These are phyloP conservation scores for Okapia johnstoni DNA, from an alignment of 2,113 vertebrate genomes.

Conservation along the genomic window DNA sequence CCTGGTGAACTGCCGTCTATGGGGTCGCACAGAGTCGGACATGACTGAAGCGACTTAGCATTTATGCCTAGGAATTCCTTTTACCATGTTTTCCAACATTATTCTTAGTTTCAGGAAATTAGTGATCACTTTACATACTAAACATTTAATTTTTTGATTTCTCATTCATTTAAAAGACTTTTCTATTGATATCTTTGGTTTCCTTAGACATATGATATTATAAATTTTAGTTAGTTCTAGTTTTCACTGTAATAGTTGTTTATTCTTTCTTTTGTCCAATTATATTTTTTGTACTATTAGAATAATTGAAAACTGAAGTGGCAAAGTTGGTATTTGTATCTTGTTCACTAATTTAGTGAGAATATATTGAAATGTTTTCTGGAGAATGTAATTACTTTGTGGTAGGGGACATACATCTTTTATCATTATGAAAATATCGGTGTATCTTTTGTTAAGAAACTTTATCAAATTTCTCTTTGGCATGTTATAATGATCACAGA, in stretches of 20 bases:
- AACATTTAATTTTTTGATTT: neutral
- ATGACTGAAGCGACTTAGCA: too few relatives aligned
- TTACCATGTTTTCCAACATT: neutral
- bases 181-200: neutral
- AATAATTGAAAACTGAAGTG: neutral
- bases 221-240: neutral
- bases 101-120: neutral
- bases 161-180: neutral
- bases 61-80: neutral
- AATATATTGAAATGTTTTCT: neutral
- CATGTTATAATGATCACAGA: neutral
- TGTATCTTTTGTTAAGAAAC: neutral
- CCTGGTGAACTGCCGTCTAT: too few relatives aligned
- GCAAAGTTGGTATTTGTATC: neutral
- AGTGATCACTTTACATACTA: neutral
- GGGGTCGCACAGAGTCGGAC: too few relatives aligned
- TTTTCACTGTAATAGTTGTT: neutral
- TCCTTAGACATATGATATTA: neutral
- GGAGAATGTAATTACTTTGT: neutral
- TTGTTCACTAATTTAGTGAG: neutral
- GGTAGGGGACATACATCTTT: neutral
- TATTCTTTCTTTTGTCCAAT: neutral
- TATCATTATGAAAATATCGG: neutral
- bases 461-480: neutral
- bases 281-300: neutral